Evolutionary conservation across 1,140 invertebrate genomes (phyloP), one percentile per base, ranked within the genome.

Genomic region (Sitodiplosis mosellana): DNA sequence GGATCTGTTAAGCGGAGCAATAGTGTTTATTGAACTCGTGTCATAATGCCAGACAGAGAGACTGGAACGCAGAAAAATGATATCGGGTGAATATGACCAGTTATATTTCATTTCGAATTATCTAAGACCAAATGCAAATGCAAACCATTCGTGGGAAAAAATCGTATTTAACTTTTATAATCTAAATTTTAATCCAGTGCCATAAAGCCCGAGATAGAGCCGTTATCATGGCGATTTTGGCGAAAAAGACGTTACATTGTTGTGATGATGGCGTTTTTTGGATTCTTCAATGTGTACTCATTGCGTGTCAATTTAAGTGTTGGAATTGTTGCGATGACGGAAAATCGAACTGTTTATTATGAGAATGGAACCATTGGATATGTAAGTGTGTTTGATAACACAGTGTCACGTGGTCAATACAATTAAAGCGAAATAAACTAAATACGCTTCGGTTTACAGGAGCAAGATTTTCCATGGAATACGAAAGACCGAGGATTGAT

Each of bases 251-350:
- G 83, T 42, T 78, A 85, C 55, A 58, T 86, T 33, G 75, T 92
- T 12, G 79, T 81, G 0, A 56, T 83, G 0, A 57, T 92, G 51
- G 79, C 83, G 0, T 90, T 91, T 61, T 73, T 92, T 51, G 90
- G 88, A 7, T 90, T 91, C 68, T 81, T 87, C 66, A 83, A 88
- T 56, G 76, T 87, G 1, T 92, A 93, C 64, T 77, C 84, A 15
- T 66, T 92, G 49, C 70, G 90, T 21, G 87, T 87, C 0, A 93
- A 92, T 65, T 67, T 94, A 14, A 87, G 83, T 45, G 80, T 94
- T 18, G 87, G 87, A 2, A 83, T 92, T 50, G 84, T 94, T 17
- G 83, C 85, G 20, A 93, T 94, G 83, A 83, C 80, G 0, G 73
- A 77, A 49, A 74, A 74, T 33, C 61, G 72, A 27, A 69, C 72